A percentile compares a stretch with the other conserved stretches of the same genome.
These are phyloP conservation scores for Trididemnum clinides DNA, from an alignment of 23 tunicate genomes.

Conservation along the genomic window DNA sequence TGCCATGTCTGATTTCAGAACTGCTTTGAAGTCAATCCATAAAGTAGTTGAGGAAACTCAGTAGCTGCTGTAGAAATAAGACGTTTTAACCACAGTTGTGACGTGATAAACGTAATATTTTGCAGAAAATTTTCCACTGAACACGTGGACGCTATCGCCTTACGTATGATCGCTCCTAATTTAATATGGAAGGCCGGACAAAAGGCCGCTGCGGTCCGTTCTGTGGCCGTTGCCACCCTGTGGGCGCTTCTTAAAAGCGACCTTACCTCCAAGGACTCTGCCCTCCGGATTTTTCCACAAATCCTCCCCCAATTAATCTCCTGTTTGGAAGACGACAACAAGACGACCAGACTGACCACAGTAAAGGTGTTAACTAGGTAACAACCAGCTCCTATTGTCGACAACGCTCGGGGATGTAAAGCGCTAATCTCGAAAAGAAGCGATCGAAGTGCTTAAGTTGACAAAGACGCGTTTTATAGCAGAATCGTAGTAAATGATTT, in stretches of 20 bases:
- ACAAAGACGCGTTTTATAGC: too few relatives aligned
- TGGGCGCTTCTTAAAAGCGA: slow-evolving; percentile 87
- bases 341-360: slow-evolving; percentile 80
- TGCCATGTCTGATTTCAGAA: too few relatives aligned
- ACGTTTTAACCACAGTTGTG: too few relatives aligned
- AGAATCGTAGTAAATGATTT: not conserved
- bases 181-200: slow-evolving; percentile 94
- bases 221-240: slow-evolving; percentile 81
- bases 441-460: too few relatives aligned
- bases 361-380: slow-evolving; percentile 82
- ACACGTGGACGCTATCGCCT: slow-evolving; percentile 50
- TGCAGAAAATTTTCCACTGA: slow-evolving; percentile 49
- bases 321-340: slow-evolving; percentile 69
- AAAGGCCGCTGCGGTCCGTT: slow-evolving; percentile 71
- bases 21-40: too few relatives aligned
- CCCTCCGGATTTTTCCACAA: slow-evolving; percentile 36
- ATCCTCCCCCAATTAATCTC: slow-evolving; percentile 61
- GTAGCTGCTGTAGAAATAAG: too few relatives aligned
- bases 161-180: slow-evolving; percentile 86
- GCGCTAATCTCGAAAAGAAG: too few relatives aligned
- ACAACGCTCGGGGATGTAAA: too few relatives aligned
- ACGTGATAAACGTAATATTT: too few relatives aligned
- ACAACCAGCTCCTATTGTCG: too few relatives aligned
- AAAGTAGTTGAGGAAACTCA: too few relatives aligned
- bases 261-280: slow-evolving; percentile 29